These are phyloP conservation scores for Turnix velox DNA, from an alignment of 2,113 vertebrate species.

Conservation along the genomic window DNA sequence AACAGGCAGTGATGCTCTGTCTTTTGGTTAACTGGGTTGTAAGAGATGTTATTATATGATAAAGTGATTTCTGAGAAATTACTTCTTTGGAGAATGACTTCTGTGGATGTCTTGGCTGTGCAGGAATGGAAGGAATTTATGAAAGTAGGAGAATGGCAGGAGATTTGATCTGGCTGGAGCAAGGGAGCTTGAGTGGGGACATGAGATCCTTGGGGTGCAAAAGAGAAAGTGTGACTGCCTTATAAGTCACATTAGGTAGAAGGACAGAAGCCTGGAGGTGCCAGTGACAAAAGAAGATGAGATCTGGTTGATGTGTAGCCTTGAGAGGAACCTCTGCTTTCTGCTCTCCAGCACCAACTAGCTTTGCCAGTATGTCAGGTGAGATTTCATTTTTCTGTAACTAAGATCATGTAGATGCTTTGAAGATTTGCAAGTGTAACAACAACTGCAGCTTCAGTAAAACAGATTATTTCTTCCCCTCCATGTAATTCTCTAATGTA, in stretches of 20 bases:
- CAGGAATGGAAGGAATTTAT: background rate
- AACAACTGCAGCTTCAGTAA: background rate
- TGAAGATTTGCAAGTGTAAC: background rate
- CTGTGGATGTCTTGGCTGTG: background rate
- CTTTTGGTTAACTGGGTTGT: background rate
- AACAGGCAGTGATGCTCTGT: background rate
- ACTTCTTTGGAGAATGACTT: background rate
- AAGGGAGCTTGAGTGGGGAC: background rate
- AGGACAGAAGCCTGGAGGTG: background rate
- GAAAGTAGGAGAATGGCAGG: background rate
- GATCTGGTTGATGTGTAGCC: background rate
- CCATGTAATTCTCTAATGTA: background rate
- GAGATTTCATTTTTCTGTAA: background rate
- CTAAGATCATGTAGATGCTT: background rate
- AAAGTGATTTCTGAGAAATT: background rate
- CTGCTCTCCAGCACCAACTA: background rate
- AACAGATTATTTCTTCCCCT: background rate
- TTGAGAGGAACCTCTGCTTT: background rate
- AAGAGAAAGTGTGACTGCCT: background rate
- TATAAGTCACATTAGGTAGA: accelerated
- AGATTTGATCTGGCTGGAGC: background rate
- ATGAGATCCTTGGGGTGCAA: background rate
- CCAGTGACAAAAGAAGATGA: background rate
- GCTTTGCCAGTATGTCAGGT: background rate
- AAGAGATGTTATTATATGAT: background rate